phyloP scores from a whole-genome alignment of 2,113 vertebrate species.

The Talpa occidentalis region DNA sequence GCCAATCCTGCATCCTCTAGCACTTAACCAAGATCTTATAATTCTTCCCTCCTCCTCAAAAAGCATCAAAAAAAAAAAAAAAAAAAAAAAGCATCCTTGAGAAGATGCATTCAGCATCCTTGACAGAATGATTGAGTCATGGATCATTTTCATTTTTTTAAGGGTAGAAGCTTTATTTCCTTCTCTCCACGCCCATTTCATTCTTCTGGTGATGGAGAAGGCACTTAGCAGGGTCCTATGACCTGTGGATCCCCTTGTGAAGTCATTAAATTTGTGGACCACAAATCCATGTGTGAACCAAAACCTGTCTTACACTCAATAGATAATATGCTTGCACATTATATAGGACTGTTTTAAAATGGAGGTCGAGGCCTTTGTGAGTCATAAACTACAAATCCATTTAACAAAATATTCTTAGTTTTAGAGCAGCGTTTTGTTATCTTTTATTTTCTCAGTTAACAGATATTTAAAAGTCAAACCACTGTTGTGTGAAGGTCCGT shows the following conservation, averaged over 20 bases:
- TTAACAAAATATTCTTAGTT: not conserved
- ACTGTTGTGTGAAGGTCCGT: not conserved
- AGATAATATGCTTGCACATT: not conserved
- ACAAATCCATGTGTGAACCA: not conserved
- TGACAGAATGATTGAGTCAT: not conserved
- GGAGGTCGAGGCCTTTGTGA: not conserved
- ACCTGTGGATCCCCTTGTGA: not conserved
- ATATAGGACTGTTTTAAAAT: not conserved
- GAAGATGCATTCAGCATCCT: not conserved
- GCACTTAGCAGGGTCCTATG: not conserved
- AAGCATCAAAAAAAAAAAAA: not conserved
- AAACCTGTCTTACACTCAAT: not conserved
- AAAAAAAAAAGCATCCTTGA: not conserved
- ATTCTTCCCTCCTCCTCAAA: not conserved
- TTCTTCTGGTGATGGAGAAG: not conserved
- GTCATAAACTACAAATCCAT: constrained; percentile 44
- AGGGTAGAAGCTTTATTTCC: not conserved
- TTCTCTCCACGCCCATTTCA: not conserved
- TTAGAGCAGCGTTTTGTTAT: not conserved
- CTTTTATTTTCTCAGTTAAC: not conserved
- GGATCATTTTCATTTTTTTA: not conserved
- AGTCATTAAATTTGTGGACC: not conserved
- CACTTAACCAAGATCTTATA: not conserved
- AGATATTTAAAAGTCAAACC: constrained; percentile 10
- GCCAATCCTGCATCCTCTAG: not conserved